Conservation (phyloP, 2,797 vertebrate species). For the Poeciliopsis paucimaculata region DNA sequence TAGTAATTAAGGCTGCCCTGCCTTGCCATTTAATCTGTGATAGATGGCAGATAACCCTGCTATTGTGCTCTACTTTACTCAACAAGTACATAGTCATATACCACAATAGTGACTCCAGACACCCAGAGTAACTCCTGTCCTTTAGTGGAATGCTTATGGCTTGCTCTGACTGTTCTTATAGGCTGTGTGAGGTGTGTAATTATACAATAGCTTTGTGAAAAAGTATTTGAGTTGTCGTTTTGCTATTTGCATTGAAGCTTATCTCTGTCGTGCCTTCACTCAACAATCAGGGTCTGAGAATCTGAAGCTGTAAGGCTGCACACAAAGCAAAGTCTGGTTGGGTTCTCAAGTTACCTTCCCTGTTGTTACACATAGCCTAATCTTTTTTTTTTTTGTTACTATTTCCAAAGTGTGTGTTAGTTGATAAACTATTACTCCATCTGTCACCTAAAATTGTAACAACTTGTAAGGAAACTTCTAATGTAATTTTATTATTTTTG, state of each 20-base stretch:
- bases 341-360: slow-evolving; percentile 74
- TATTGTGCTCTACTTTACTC: slow-evolving; percentile 52
- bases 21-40: slow-evolving; percentile 62
- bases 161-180: slow-evolving; percentile 36
- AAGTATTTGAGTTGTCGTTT: slow-evolving; percentile 33
- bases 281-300: slow-evolving; percentile 51
- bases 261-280: slow-evolving; percentile 30
- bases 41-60: slow-evolving; percentile 63
- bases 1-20: slow-evolving; percentile 59
- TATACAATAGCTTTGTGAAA: slow-evolving; percentile 22
- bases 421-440: slow-evolving; percentile 41
- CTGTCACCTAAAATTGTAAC: slow-evolving; percentile 16
- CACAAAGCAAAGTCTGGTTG: slow-evolving; percentile 68
- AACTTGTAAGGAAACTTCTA: slow-evolving; percentile 18
- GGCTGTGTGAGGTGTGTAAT: slow-evolving; percentile 32
- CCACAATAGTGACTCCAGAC: slow-evolving; percentile 43
- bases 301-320: slow-evolving; percentile 58
- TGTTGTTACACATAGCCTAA: slow-evolving; percentile 60
- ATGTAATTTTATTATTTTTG: background rate
- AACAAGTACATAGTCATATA: slow-evolving; percentile 58
- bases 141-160: slow-evolving; percentile 34
- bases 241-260: slow-evolving; percentile 36
- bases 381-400: slow-evolving; percentile 28
- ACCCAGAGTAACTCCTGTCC: slow-evolving; percentile 38
- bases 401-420: slow-evolving; percentile 49